phyloP scores from a whole-genome alignment of 2,113 vertebrate species.

The Pollimyrus isidori region DNA sequence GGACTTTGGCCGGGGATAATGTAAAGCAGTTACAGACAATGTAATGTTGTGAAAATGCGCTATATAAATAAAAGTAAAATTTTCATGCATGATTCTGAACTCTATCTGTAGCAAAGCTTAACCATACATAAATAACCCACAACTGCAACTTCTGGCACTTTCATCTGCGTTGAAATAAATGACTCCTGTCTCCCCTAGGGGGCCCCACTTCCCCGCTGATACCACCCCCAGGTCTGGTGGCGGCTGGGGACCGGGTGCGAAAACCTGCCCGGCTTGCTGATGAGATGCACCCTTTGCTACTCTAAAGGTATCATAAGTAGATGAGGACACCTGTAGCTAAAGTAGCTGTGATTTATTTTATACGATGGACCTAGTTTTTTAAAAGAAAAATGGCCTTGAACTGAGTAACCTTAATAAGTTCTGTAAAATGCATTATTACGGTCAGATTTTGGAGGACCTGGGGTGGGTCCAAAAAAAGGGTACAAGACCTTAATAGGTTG shows the following conservation, averaged over 20 bases:
- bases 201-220: too few relatives aligned
- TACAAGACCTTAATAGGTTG: background rate
- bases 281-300: slow-evolving; percentile 14
- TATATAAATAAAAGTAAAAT: too few relatives aligned
- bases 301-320: slow-evolving; percentile 17
- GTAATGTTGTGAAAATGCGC: too few relatives aligned
- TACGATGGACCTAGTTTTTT: slow-evolving; percentile 4
- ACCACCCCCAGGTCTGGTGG: background rate
- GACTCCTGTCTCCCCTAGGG: background rate
- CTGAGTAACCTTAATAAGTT: background rate
- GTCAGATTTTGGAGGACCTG: background rate
- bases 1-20: too few relatives aligned
- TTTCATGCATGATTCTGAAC: background rate
- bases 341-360: slow-evolving; percentile 20
- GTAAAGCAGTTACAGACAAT: too few relatives aligned
- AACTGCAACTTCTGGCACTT: background rate
- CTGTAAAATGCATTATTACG: background rate
- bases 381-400: background rate
- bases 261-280: background rate
- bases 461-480: background rate
- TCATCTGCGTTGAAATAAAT: background rate
- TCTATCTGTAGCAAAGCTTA: background rate
- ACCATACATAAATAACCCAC: background rate
- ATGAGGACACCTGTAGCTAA: slow-evolving; percentile 17
- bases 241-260: background rate